These are phyloP conservation scores for Phrixothrix hirtus DNA, from an alignment of 2,888 invertebrate genomes.

Conservation along the genomic window DNA sequence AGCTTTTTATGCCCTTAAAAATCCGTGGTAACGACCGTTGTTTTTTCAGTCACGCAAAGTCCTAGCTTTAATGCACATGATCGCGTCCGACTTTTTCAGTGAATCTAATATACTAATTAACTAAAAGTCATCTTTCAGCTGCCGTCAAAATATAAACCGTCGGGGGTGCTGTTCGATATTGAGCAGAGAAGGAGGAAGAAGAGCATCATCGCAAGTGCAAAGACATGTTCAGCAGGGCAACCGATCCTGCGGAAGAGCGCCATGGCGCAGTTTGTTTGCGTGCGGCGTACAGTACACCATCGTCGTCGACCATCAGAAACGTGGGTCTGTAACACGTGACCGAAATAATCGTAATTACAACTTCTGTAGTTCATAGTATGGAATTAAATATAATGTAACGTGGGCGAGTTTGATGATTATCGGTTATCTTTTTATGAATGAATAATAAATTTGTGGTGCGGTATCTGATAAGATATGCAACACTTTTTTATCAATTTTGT, in stretches of 20 bases:
- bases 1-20: background rate
- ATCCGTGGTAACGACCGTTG: background rate
- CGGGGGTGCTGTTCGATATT: slow-evolving; percentile 26
- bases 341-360: too few species aligned
- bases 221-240: slow-evolving; percentile 26
- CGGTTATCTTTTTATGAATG: too few species aligned
- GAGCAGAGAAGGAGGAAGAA: slow-evolving; percentile 24
- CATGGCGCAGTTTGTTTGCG: slow-evolving; percentile 27
- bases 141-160: slow-evolving; percentile 21
- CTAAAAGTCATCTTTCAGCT: slow-evolving; percentile 18
- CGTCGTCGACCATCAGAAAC: slow-evolving; percentile 19
- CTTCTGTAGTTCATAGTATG: too few species aligned
- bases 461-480: too few species aligned
- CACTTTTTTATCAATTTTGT: too few species aligned
- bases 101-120: slow-evolving; percentile 5
- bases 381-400: too few species aligned
- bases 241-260: slow-evolving; percentile 20
- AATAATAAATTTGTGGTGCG: too few species aligned
- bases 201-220: slow-evolving; percentile 27
- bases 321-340: slow-evolving; percentile 28
- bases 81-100: background rate
- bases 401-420: too few species aligned
- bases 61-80: background rate
- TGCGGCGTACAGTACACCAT: slow-evolving; percentile 21
- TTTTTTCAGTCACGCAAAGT: background rate